Percentiles rank a stretch among this genome's conserved stretches.
Conservation (phyloP, 1,140 invertebrate species). For the Zaprionus lachaisei region DNA sequence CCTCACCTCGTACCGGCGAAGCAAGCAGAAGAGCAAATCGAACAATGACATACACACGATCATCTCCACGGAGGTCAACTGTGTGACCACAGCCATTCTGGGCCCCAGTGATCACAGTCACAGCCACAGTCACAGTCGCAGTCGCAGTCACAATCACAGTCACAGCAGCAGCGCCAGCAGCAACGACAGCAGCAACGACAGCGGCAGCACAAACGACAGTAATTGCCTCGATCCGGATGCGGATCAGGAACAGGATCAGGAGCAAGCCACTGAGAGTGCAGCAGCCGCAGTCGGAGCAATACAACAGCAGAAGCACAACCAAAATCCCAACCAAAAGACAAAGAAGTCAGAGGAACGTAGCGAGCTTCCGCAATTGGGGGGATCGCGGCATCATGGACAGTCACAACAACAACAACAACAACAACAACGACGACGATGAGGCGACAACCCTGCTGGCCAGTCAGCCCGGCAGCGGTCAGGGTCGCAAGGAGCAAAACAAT, state of each 20-base stretch:
- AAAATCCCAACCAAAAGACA: conserved; percentile 19
- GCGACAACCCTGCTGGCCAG: conserved; percentile 46
- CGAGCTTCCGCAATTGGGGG: conserved; percentile 44
- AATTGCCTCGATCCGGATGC: conserved; percentile 18
- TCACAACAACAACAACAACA: conserved; percentile 35
- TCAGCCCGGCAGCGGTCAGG: conserved; percentile 38
- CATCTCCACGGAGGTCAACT: conserved; percentile 67
- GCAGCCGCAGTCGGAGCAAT: conserved; percentile 1
- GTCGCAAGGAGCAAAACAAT: conserved; percentile 82
- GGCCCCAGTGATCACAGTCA: conserved; percentile 44
- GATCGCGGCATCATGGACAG: conserved; percentile 67
- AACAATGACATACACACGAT: conserved; percentile 82
- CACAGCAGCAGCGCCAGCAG: background rate
- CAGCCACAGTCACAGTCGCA: conserved; percentile 23
- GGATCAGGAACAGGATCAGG: conserved; percentile 1
- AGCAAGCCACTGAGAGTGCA: conserved; percentile 6
- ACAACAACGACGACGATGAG: conserved; percentile 47
- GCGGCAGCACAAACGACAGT: conserved; percentile 5
- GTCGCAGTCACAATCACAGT: background rate
- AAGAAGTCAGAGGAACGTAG: conserved; percentile 31
- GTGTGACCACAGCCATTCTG: conserved; percentile 51
- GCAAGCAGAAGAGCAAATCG: conserved; percentile 81
- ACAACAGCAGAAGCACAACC: conserved; percentile 15
- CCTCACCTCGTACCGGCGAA: conserved; percentile 80
- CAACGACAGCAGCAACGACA: conserved; percentile 22